phyloP scores from a whole-genome alignment of 53 echinoderm and acorn worm genomes.

The Zoroaster sp. region DNA sequence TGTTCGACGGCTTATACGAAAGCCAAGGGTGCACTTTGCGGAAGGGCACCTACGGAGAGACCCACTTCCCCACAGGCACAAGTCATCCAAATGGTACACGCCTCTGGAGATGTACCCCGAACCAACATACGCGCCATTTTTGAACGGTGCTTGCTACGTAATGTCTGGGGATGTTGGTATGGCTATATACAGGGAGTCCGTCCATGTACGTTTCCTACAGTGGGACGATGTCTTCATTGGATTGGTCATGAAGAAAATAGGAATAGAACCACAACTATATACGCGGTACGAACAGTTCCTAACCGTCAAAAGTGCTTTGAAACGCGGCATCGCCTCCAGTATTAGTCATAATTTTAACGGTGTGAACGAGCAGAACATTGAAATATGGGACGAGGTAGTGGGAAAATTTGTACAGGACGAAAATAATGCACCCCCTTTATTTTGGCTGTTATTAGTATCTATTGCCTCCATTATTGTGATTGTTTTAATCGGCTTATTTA shows the following conservation, averaged over 20 bases:
- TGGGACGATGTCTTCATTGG: conserved; percentile 59
- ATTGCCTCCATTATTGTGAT: not conserved
- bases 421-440: not conserved
- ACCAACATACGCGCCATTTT: conserved; percentile 52
- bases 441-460: not conserved
- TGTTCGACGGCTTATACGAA: not conserved
- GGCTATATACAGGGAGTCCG: conserved; percentile 11
- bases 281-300: conserved; percentile 12
- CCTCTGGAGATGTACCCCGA: conserved; percentile 30
- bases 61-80: conserved; percentile 7
- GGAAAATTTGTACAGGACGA: not conserved
- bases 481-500: not conserved
- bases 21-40: conserved; percentile 10
- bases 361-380: conserved; percentile 1
- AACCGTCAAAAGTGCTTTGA: not conserved
- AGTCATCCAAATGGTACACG: conserved; percentile 54
- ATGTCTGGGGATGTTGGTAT: conserved; percentile 32
- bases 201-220: conserved; percentile 35
- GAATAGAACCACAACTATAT: not conserved
- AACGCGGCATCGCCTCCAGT: not conserved
- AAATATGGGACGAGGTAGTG: not conserved
- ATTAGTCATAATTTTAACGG: not conserved
- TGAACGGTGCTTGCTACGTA: conserved; percentile 50
- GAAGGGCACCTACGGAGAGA: conserved; percentile 26
- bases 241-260: conserved; percentile 28